Base-by-base conservation (phyloP, 1,140 invertebrate genomes). In the Centruroides sculpturatus region DNA sequence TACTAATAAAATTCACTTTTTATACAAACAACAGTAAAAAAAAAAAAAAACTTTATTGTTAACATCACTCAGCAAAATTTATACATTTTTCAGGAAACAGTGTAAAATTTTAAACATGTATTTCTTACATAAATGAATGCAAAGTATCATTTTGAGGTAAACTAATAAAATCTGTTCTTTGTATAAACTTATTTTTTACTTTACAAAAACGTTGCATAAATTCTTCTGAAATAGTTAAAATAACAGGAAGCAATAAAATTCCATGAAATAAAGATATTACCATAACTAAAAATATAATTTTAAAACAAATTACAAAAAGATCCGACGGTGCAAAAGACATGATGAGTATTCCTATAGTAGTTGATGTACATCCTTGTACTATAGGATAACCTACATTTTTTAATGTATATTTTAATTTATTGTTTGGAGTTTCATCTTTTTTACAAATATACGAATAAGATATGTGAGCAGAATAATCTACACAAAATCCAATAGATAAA, bases 401-500 rank as follows among this genome's bases (percentile, higher is more conserved):
- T 0, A 97, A 76, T 56, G 89, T 89, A 67, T 91, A 86, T 57
- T 81, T 82, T 0, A 96, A 88, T 59, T 85, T 80, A 12, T 89
- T 87, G n/a, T 71, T 61, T 35, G 67, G 60, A 50, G 66, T 61
- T 57, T 64, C 59, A 8, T 70, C 65, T n/a, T 68, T 65, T 0
- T 88, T 91, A 34, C 88, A 85, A 84, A 97, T 92, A 72, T 92
- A 97, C 0, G 90, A 90, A 70, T 97, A 96, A 66, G 91, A 94
- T 53, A 97, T 95, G 69, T 98, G 93, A 5, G 92, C 93, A 0
- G 91, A 92, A 71, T 95, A 98, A 70, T 98, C 93, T 0, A 98
- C 92, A 5, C 90, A 94, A 75, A 97, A 97, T 53, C 94, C 94
- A 51, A 97, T 94, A 69, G 92, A 95, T 91, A 98, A 96, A 56